A percentile compares a stretch with the other conserved stretches of the same genome.
Evolutionary conservation across 2,797 vertebrate species (phyloP).

Genomic region (Pangasius macronema): DNA sequence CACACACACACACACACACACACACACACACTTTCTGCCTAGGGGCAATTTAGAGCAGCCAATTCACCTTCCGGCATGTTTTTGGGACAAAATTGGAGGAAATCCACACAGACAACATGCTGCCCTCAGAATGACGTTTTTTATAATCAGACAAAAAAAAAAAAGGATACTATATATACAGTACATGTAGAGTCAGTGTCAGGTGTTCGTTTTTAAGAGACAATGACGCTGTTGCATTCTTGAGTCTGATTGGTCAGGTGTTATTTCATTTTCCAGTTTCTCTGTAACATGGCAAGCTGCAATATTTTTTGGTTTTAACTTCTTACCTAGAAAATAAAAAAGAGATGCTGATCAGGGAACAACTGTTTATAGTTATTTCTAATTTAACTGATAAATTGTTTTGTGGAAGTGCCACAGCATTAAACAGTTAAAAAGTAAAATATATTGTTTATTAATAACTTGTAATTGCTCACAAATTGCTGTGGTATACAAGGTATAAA

Average conservation of each 20-base stretch:
- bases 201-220: not conserved
- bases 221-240: not conserved
- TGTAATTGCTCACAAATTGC: not conserved
- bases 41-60: constrained; percentile 7
- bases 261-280: not conserved
- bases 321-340: not conserved
- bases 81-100: not conserved
- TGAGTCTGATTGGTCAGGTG: not conserved
- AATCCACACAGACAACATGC: not conserved
- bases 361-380: not conserved
- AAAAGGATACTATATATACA: not conserved
- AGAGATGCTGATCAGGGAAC: not conserved
- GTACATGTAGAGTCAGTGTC: not conserved
- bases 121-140: not conserved
- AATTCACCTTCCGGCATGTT: not conserved
- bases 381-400: not conserved
- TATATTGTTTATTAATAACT: not conserved
- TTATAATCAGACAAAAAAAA: not conserved
- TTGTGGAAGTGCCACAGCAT: not conserved
- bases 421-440: not conserved
- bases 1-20: not conserved
- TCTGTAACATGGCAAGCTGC: not conserved
- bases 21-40: not conserved
- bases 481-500: not conserved
- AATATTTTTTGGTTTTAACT: not conserved